Evolutionary conservation across 2,797 vertebrate species (phyloP), one percentile per base, ranked within the genome.

Genomic region (Eulemur albifrons): DNA sequence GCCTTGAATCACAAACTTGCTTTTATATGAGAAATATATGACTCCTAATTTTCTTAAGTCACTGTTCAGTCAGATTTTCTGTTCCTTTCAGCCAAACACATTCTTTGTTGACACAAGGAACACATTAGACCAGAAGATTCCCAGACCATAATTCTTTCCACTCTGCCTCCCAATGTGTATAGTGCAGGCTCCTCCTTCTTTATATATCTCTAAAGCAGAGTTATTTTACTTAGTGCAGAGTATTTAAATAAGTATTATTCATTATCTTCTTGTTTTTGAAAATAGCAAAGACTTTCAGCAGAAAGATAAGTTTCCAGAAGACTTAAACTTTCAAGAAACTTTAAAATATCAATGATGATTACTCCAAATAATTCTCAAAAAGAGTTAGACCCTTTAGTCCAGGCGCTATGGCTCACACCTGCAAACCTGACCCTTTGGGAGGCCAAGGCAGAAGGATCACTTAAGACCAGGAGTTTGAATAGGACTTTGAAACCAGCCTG

Each of bases 241-340:
- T 20, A 79, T 94, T 73, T 90, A 86, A 59, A 80, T 69, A 59
- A 76, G n/a, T 30, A 84, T 38, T 8, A 59, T 45, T 82, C 88
- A 90, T 70, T 72, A 80, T 43, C 13, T 69, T 63, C 2, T 52
- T 73, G 13, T 32, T 96, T 96, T 81, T 63, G 25, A 93, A 96
- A 97, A 83, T 9, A 80, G 35, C 14, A 77, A 72, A 95, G 40
- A 80, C 61, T 83, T 93, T 43, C 82, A 45, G 63, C 9, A 97
- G 57, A 93, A 85, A 93, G 45, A 11, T 65, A 96, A 70, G 35
- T 88, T 96, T 96, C 13, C 79, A 95, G 63, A 89, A 94, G 59
- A 80, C 4, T 67, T 35, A 45, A 89, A 84, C 21, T 69, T 88
- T 45, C 30, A 83, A 90, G 61, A 86, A 82, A 90, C 45, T 94